Evolutionary conservation across 2,113 vertebrate genomes (phyloP), one percentile per base, ranked within the genome.

Genomic region (Prolemur simus): DNA sequence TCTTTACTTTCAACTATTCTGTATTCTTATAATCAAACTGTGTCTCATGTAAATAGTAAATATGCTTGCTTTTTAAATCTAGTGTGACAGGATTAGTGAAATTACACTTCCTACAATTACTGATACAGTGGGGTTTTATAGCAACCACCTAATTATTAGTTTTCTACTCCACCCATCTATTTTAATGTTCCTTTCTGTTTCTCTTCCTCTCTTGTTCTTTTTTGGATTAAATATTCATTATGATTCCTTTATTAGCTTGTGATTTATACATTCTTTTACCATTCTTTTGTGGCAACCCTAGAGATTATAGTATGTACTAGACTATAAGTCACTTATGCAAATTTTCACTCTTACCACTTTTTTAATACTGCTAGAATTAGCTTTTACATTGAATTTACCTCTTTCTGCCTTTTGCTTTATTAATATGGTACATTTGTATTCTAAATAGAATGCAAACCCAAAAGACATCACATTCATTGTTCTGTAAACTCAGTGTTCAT

Each of bases 81-180:
- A 78, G 52, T 63, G n/a, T 77, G 84, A 77, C 37, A 54, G 77
- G 47, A 63, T 96, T 94, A 74, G 58, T 63, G 29, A 94, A 94
- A 78, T 94, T 60, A 91, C 21, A 89, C 17, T 80, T 80, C 25
- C 37, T 69, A 12, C 68, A 74, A 76, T 87, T 82, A 68, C 34
- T 94, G 47, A 91, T 68, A 45, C 1, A 58, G 18, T 5, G 86
- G 15, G 25, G 25, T 80, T 73, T 73, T 76, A n/a, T n/a, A 89
- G 54, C 83, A 82, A 76, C 45, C 1, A 45, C 29, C 14, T 27
- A 60, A 27, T 66, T 17, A 42, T 34, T n/a, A n/a, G 32, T 56
- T 92, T 77, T 15, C 18, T 69, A 42, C 45, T 45, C 45, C 14
- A n/a, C 27, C 32, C 18, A 84, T 27, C 4, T 63, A 37, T 83